phyloP scores from a whole-genome alignment of 2,113 vertebrate genomes.

The Cryptomyrus ogoouensis region DNA sequence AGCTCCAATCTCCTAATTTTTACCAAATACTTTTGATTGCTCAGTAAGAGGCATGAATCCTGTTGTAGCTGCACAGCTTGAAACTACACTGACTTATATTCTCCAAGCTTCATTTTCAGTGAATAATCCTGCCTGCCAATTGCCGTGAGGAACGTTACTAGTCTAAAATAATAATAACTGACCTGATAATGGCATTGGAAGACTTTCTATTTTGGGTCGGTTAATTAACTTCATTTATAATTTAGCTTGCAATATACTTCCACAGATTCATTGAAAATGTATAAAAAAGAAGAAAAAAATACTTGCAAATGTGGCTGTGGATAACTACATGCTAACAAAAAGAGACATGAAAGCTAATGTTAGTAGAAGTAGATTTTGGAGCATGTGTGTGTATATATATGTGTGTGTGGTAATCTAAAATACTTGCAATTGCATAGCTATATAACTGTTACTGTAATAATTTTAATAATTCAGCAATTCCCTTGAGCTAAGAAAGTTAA shows the following conservation, averaged over 20 bases:
- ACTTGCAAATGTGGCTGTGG: neutral
- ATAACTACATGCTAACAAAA: neutral
- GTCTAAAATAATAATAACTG: neutral
- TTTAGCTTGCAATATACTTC: neutral
- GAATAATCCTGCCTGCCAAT: neutral
- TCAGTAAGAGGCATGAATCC: neutral
- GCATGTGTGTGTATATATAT: neutral
- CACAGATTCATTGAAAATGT: neutral
- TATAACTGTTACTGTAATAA: neutral
- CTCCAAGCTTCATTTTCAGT: neutral
- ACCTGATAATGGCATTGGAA: neutral
- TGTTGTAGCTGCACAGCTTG: neutral
- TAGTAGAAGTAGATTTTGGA: neutral
- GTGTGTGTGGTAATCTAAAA: neutral
- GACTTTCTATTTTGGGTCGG: neutral
- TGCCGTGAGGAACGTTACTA: neutral
- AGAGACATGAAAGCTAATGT: neutral
- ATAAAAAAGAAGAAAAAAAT: neutral
- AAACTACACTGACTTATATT: neutral
- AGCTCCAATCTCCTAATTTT: neutral
- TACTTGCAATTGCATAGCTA: neutral
- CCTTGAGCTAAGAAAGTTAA: neutral
- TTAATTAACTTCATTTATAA: conserved; percentile 19
- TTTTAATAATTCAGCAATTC: neutral
- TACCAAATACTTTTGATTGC: neutral